phyloP scores from a whole-genome alignment of 2,888 invertebrate species.

The Phytoseiulus persimilis region DNA sequence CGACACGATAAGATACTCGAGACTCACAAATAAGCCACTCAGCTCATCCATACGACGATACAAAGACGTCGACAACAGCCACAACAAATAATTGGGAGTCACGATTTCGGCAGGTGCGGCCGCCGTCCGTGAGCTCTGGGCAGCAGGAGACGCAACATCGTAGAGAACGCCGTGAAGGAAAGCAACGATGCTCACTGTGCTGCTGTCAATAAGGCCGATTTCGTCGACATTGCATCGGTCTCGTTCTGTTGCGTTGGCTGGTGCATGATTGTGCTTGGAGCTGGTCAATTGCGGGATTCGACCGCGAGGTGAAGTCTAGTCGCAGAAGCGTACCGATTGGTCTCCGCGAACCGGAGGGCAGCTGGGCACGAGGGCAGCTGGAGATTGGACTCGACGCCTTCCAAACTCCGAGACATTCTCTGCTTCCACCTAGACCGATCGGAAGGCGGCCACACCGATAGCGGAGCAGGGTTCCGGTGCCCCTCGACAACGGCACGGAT shows the following conservation, averaged over 20 bases:
- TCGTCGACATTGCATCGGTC: background rate
- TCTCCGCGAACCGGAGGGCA: too few relatives aligned
- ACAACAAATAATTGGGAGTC: background rate
- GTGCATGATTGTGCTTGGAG: too few relatives aligned
- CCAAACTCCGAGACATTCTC: too few relatives aligned
- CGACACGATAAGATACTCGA: background rate
- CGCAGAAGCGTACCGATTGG: too few relatives aligned
- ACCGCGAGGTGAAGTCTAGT: too few relatives aligned
- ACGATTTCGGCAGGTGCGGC: background rate
- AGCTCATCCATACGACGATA: background rate
- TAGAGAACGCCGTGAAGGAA: background rate
- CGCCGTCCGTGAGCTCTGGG: background rate
- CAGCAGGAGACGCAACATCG: background rate
- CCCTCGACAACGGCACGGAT: too few relatives aligned
- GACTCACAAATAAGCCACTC: background rate
- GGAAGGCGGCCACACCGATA: too few relatives aligned
- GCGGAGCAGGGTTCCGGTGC: too few relatives aligned
- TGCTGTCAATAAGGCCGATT: background rate
- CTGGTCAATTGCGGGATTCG: too few relatives aligned
- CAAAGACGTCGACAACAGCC: background rate
- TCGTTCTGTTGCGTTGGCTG: background rate
- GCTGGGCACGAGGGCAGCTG: too few relatives aligned
- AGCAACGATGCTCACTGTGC: background rate
- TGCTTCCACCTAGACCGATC: too few relatives aligned
- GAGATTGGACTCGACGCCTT: too few relatives aligned